phyloP scores from a whole-genome alignment of 2,113 vertebrate species.

The Phyllostomus hastatus region DNA sequence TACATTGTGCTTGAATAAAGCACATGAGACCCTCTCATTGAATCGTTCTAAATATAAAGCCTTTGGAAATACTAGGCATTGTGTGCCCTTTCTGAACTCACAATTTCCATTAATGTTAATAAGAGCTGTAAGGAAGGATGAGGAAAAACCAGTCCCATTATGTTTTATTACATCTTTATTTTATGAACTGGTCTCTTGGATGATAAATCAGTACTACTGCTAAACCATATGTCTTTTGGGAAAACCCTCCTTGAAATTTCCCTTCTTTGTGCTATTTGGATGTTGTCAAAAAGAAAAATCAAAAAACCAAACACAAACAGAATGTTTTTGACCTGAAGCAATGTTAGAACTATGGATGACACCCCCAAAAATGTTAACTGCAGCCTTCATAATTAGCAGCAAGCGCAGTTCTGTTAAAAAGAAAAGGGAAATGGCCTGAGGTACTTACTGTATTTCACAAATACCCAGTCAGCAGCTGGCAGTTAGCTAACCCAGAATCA shows the following conservation, averaged over 20 bases:
- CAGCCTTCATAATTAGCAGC: neutral
- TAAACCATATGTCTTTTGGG: slow-evolving; percentile 60
- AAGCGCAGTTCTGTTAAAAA: neutral
- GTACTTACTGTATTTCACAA: slow-evolving; percentile 21
- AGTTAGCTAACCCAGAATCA: neutral
- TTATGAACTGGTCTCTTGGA: slow-evolving; percentile 66
- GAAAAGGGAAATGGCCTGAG: neutral
- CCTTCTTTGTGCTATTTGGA: slow-evolving; percentile 37
- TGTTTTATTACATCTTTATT: slow-evolving; percentile 66
- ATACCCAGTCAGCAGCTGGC: neutral
- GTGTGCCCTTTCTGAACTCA: slow-evolving; percentile 14
- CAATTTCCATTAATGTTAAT: slow-evolving; percentile 58
- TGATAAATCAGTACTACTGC: slow-evolving; percentile 59
- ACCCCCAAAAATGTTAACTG: neutral
- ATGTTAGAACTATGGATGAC: neutral
- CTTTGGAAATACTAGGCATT: slow-evolving; percentile 18
- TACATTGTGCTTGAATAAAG: slow-evolving; percentile 41
- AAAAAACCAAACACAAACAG: neutral
- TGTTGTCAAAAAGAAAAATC: slow-evolving; percentile 25
- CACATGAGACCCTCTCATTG: slow-evolving; percentile 2
- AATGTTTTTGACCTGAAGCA: neutral
- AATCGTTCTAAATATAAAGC: slow-evolving; percentile 42
- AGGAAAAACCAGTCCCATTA: slow-evolving; percentile 52
- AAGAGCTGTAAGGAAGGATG: neutral
- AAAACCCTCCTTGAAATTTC: slow-evolving; percentile 47